Evolutionary conservation across 2,113 vertebrate species (phyloP), one percentile per base, ranked within the genome.

Genomic region (Sinocyclocheilus rhinocerous): DNA sequence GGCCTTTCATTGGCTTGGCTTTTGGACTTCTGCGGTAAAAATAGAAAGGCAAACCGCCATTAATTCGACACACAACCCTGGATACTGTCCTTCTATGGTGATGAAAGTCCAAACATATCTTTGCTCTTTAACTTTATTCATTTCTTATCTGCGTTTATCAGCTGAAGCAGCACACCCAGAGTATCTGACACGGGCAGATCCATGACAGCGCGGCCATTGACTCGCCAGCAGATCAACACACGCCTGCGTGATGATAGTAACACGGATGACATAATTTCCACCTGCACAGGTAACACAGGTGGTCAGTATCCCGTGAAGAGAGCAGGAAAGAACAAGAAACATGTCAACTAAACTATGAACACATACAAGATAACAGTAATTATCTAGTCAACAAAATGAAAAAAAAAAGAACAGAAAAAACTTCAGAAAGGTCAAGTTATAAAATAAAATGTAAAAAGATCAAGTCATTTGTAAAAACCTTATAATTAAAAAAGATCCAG

Each of bases 21-120:
- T 67, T 50, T 69, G 79, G 24, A 81, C 79, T 26, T 36, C 22
- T 39, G 77, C 2, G 55, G 55, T 69, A 50, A 81, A 69, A 81
- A 81, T 63, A 67, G 69, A 77, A 55, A 29, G 55, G 9, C 42
- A 50, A 22, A 15, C 13, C 0, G 2, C 50, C 39, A 76, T 39
- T 52, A 20, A 76, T 52, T 70, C 15, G 15, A 76, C n/a, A 42
- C 57, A 12, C 48, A 22, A 52, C 70, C 84, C 65, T 33, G 24
- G 48, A 36, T 20, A 48, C 16, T 11, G 22, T 11, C 83, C 81
- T 48, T 33, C 50, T 26, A 1, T 16, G 48, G 29, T 75, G 89
- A 86, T 86, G 87, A 89, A 89, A 89, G 88, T 89, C 86, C 84
- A 89, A 61, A 72, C 42, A 72, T 77, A 73, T 88, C 77, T 84